Conservation (phyloP, 37 sponge, comb jelly and placozoan species). For the Spongilla lacustris region DNA sequence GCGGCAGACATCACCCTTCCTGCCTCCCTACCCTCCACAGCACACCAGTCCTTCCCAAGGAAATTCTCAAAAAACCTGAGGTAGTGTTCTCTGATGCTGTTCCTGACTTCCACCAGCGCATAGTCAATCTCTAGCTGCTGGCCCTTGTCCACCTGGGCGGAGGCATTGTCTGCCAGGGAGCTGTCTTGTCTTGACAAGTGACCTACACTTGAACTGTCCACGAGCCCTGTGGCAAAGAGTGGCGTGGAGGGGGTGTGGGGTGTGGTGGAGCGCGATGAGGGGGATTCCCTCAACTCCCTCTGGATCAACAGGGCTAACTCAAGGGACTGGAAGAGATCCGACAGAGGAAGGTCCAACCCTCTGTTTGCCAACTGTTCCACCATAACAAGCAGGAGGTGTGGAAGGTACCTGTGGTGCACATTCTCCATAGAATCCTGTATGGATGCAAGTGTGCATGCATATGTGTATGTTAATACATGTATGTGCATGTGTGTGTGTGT, state of each 20-base stretch:
- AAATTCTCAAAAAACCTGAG: too few relatives aligned
- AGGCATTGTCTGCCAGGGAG: too few relatives aligned
- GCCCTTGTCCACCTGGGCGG: too few relatives aligned
- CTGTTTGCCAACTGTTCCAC: neutral
- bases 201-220: neutral
- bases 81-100: too few relatives aligned
- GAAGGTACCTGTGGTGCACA: conserved; percentile 2
- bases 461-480: too few relatives aligned
- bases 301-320: neutral
- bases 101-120: too few relatives aligned
- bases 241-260: conserved; percentile 9
- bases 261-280: conserved; percentile 15
- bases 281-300: conserved; percentile 8
- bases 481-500: conserved; percentile 29
- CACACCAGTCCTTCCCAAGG: too few relatives aligned
- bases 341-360: neutral
- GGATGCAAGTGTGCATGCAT: neutral
- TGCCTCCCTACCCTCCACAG: too few relatives aligned
- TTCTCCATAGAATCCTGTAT: conserved; percentile 32
- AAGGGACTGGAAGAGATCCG: neutral
- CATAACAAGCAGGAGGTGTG: neutral
- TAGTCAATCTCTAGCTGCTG: too few relatives aligned
- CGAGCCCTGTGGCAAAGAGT: neutral
- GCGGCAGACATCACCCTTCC: too few relatives aligned
- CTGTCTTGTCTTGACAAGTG: too few relatives aligned